Conservation (phyloP, 2,113 vertebrate genomes). For the Cygnus buccinator region DNA sequence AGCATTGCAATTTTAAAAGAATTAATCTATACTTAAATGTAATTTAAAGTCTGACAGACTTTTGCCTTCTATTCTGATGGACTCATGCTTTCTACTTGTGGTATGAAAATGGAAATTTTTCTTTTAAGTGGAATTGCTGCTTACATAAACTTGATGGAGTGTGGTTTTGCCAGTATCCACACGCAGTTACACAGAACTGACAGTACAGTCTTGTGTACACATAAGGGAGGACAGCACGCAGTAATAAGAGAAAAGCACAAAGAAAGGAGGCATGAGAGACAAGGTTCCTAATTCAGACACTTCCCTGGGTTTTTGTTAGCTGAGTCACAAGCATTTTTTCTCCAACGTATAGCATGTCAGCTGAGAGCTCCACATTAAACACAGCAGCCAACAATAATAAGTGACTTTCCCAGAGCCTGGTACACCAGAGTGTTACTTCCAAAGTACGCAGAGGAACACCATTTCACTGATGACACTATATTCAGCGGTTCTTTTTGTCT, state of each 20-base stretch:
- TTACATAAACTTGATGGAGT: not conserved
- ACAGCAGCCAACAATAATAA: conserved; percentile 39
- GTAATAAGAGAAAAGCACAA: not conserved
- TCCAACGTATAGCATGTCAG: not conserved
- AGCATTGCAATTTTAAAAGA: not conserved
- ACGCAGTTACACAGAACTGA: not conserved
- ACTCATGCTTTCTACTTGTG: conserved; percentile 14
- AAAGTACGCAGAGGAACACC: not conserved
- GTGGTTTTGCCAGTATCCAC: not conserved
- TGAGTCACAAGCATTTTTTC: conserved; percentile 50
- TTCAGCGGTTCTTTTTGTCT: not conserved
- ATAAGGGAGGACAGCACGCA: not conserved
- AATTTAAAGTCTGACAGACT: conserved; percentile 42
- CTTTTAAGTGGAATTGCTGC: conserved; percentile 31
- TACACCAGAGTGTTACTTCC: not conserved
- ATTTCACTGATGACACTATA: not conserved
- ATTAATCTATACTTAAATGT: conserved; percentile 47
- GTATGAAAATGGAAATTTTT: conserved; percentile 29
- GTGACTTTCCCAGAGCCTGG: conserved; percentile 33
- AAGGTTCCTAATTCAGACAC: not conserved
- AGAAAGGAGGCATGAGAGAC: not conserved
- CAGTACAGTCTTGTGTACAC: not conserved
- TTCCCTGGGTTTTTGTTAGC: conserved; percentile 11
- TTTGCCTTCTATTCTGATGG: conserved; percentile 14
- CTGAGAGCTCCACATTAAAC: not conserved